Evolutionary conservation across 2,888 invertebrate genomes (phyloP), one percentile per base, ranked within the genome.

Genomic region (Yponomeuta evonymella): DNA sequence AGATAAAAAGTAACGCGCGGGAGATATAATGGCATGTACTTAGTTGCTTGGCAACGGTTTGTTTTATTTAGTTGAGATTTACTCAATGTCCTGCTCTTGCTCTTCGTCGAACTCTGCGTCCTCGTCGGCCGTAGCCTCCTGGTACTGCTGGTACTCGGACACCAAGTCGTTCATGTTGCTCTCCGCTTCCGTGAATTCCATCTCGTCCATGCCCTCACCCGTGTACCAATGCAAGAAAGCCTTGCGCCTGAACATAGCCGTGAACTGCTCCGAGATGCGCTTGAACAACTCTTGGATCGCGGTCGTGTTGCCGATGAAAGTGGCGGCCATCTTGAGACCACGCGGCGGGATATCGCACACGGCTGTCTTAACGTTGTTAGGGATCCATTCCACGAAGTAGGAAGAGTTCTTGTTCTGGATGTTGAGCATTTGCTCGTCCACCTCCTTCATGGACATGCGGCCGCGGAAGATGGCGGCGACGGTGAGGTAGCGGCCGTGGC

Each of bases 191-290:
- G 97, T 98, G 94, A 98, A 98, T 92, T 98, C 98, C 97, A 98
- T 97, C 91, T 98, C 97, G 88, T 98, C 98, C 98, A 98, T 98
- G 79, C 98, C 98, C 90, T 98, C 98, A 76, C 97, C 98, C 48
- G 97, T 98, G 94, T 98, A 98, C 98, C 98, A 98, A 95, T 98
- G 98, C 89, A 98, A 94, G 95, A 98, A 98, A 90, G 98, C 98
- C 93, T 98, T 98, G 83, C 98, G 95, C 83, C 98, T 95, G 94
- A 98, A 98, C 98, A 98, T 98, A 83, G 98, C 98, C 30, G 97
- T 96, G 89, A 97, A 97, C 90, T 98, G 97, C 84, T 98, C 97
- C 5, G 96, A 96, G 84, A 97, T 96, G 79, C 97, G 94, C 89
- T 97, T 97, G 94, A 98, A 98, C 81, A 98, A 90, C 89, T 98